Evolutionary conservation across 1,140 invertebrate genomes (phyloP).

Genomic region (Drosophila kohkoa): DNA sequence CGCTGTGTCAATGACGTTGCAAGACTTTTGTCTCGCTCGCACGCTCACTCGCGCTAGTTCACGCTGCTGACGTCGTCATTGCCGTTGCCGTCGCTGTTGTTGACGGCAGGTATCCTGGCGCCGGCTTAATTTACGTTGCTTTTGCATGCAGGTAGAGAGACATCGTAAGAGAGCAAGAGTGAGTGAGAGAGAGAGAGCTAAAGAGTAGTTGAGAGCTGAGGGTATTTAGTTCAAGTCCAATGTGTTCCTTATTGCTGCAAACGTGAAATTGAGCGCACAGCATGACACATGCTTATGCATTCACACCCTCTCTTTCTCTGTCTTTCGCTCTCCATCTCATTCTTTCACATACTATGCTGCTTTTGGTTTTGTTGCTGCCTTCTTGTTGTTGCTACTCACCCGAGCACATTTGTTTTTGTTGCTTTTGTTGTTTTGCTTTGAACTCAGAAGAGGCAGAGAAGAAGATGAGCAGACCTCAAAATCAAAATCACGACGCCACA

Average conservation of each 20-base stretch:
- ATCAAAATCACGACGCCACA: slow-evolving; percentile 47
- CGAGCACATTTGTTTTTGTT: slow-evolving; percentile 46
- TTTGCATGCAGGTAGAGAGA: slow-evolving; percentile 57
- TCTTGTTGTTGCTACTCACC: slow-evolving; percentile 39
- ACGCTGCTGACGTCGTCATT: slow-evolving; percentile 3
- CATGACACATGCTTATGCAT: slow-evolving; percentile 43
- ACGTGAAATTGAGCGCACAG: slow-evolving; percentile 52
- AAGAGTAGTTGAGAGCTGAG: background rate
- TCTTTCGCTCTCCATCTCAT: background rate
- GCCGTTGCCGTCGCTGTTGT: slow-evolving; percentile 15
- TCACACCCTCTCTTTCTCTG: slow-evolving; percentile 23
- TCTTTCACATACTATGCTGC: slow-evolving; percentile 5
- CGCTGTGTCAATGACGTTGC: slow-evolving; percentile 75
- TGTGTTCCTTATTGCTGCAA: slow-evolving; percentile 59
- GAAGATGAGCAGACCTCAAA: slow-evolving; percentile 50
- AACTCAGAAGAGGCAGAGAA: slow-evolving; percentile 26
- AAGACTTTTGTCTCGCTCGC: slow-evolving; percentile 70
- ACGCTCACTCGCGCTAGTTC: too few species aligned
- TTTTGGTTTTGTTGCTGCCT: too few species aligned
- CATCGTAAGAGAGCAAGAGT: background rate
- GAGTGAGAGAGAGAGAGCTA: background rate
- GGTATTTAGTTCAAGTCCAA: slow-evolving; percentile 74
- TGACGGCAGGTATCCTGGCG: slow-evolving; percentile 79
- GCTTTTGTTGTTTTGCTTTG: slow-evolving; percentile 35
- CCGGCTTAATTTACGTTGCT: slow-evolving; percentile 76